Evolutionary conservation across 2,888 invertebrate species (phyloP).

Genomic region (Xanthorhoe spadicearia): DNA sequence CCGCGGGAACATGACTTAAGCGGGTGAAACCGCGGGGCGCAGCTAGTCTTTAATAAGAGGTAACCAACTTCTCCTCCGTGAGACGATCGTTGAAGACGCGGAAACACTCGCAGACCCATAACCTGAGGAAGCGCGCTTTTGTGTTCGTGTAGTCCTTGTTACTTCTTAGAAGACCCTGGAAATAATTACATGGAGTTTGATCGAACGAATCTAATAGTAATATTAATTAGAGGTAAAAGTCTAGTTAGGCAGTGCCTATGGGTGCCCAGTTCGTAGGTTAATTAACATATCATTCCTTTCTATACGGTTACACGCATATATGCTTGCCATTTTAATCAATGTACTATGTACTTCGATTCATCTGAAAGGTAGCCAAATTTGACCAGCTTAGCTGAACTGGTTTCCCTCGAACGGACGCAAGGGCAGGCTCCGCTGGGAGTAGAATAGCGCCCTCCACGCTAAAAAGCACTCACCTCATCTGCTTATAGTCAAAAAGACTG

Average conservation of each 20-base stretch:
- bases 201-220: no score
- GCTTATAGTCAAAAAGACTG: no score
- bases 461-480: no score
- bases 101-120: conserved; percentile 95
- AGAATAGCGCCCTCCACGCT: no score
- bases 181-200: not conserved
- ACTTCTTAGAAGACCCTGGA: conserved; percentile 91
- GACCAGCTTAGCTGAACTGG: no score
- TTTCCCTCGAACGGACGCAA: no score
- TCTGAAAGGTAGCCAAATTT: no score
- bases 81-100: conserved; percentile 94
- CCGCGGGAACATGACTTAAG: no score
- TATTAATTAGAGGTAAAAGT: no score
- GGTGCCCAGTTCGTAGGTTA: not conserved
- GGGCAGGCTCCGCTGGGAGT: no score
- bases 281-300: not conserved
- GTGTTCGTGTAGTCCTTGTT: conserved; percentile 91
- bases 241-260: not conserved
- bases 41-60: no score
- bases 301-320: not conserved
- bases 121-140: conserved; percentile 87
- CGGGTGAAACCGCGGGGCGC: no score
- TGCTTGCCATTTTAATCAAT: not conserved
- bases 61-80: conserved; percentile 88
- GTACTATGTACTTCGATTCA: not conserved